Evolutionary conservation across 2,888 invertebrate species (phyloP), one percentile per base, ranked within the genome.

Genomic region (Shargacucullia verbasci): DNA sequence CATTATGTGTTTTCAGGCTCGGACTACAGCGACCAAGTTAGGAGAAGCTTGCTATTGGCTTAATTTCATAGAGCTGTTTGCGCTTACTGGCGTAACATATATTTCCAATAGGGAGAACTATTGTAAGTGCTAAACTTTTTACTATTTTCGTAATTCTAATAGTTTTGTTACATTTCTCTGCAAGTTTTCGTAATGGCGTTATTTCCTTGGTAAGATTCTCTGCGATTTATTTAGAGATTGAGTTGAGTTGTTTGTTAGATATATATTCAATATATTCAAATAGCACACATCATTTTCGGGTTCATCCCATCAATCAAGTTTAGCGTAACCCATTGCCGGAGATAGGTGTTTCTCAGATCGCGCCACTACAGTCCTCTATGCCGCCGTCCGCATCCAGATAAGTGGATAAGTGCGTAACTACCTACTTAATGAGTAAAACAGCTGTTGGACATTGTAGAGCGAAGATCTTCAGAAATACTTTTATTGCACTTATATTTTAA

Each of bases 91-190:
- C 52, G 98, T 98, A 35, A 98, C 98, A 12, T 98, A 98, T 87
- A 97, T 99, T 85, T 98, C 98, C 66, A 99, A 99, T 92, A 96
- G 97, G 86, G 98, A 99, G 94, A 98, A 99, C 88, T 99, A 98
- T 94, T 98, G 98, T 98, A 94, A 97, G 97, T 96, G 78, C 62
- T 10, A 15, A 33, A 38, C 0, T 47, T 64, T 47, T 44, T 12
- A 14, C 10, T 5, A 12, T 31, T 10, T 25, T 9, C 8, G 9
- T 25, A n/a, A 31, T 46, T 46, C 6, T 41, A 37, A 34, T 3
- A 29, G 58, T 64, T 45, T 43, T 65, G 31, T 46, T n/a, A 11
- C 14, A 12, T 66, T 43, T 25, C 7, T 45, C 25, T 37, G 41
- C 15, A 33, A 63, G 20, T 37, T 38, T 50, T 39, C 20, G 13